Percentiles rank a stretch among this genome's conserved stretches.
Evolutionary conservation across 2,113 vertebrate genomes (phyloP).

Genomic region (Microtus ochrogaster): DNA sequence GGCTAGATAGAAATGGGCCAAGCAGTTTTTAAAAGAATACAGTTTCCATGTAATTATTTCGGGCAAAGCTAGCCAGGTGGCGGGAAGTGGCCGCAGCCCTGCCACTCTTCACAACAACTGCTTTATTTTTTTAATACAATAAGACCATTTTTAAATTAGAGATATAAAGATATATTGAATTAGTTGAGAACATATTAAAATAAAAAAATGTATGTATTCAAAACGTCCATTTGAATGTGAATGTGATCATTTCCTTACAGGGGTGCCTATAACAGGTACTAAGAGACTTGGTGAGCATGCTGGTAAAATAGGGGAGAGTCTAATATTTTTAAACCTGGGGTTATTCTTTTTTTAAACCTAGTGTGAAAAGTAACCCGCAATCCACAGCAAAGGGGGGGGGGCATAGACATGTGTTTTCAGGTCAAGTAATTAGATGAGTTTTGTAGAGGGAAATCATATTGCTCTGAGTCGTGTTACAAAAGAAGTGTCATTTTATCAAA

Average conservation of each 20-base stretch:
- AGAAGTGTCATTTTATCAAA: background rate
- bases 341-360: background rate
- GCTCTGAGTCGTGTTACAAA: background rate
- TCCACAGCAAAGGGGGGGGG: background rate
- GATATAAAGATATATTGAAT: background rate
- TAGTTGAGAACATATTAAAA: background rate
- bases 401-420: slow-evolving; percentile 7
- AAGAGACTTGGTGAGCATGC: background rate
- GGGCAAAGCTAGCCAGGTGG: too few species aligned
- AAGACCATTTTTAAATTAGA: background rate
- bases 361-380: background rate
- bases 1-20: too few species aligned
- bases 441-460: background rate
- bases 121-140: background rate
- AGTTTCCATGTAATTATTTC: too few species aligned
- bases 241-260: background rate
- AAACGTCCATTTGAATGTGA: slow-evolving; percentile 5
- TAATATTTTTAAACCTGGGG: background rate
- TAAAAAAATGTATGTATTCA: background rate
- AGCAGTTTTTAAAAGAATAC: too few species aligned
- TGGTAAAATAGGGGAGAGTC: background rate
- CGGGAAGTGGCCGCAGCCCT: too few species aligned
- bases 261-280: background rate
- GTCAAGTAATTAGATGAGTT: background rate
- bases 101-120: too few species aligned